Evolutionary conservation across 2,113 vertebrate species (phyloP), one percentile per base, ranked within the genome.

Genomic region (Neogobius melanostomus): DNA sequence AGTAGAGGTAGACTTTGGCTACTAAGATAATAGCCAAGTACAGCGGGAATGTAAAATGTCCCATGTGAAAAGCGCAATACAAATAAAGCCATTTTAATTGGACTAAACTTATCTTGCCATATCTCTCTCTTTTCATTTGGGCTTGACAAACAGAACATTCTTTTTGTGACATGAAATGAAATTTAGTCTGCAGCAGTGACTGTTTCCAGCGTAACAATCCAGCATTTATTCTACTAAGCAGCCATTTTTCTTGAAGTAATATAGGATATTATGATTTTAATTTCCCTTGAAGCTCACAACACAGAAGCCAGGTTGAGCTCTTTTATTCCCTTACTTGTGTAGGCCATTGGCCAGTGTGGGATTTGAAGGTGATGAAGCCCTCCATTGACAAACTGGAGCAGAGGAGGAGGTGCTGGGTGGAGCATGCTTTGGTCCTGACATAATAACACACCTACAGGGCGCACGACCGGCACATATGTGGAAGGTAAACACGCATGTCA

Each of bases 401-500:
- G 71, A 75, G 72, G 62, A 66, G 77, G 67, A 78, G 75, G 72
- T 71, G 61, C 0, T 80, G 82, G 82, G 82, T 79, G 88, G 85
- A 78, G 75, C 74, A 72, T 69, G 77, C 80, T 74, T 48, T 14
- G 52, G 69, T 72, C 71, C 82, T 85, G 88, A 85, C 86, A 90
- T 87, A 89, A 89, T 74, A 88, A 87, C 81, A 89, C 83, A 85
- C 77, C 75, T 74, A 85, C 76, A 56, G 72, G 73, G 69, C 67
- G 64, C 12, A 77, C 82, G 83, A 76, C 71, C 80, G 86, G 82
- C 86, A 86, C 89, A 90, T 82, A 90, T 79, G 87, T 85, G 49
- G 73, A 90, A 89, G 76, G 85, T 90, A 92, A 92, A 91, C 89
- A 92, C 5, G 71, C 9, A 60, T 91, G 90, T 90, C 91, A 91